Evolutionary conservation across 2,888 invertebrate species (phyloP).

Genomic region (Archips xylosteana): DNA sequence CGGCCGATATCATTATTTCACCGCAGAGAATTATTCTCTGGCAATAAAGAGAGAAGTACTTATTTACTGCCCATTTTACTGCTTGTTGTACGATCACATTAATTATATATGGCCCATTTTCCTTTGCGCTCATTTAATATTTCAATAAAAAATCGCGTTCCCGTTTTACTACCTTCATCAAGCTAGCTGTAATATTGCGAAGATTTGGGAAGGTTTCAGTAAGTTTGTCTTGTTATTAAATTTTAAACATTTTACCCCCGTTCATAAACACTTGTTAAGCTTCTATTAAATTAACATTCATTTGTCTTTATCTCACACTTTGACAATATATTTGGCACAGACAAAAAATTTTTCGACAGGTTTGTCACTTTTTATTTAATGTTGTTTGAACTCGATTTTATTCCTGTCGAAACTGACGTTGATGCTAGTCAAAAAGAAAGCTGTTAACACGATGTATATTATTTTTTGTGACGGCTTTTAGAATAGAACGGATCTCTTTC

Average conservation of each 20-base stretch:
- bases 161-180: slow-evolving; percentile 32
- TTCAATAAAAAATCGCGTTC: slow-evolving; percentile 54
- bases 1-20: slow-evolving; percentile 55
- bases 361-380: no score
- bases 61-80: slow-evolving; percentile 70
- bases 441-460: no score
- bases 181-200: slow-evolving; percentile 25
- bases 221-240: slow-evolving; percentile 2
- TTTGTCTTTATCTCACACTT: no score
- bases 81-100: slow-evolving; percentile 61
- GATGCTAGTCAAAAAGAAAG: no score
- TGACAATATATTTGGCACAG: no score
- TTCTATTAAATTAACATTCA: no score
- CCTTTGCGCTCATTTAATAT: slow-evolving; percentile 58
- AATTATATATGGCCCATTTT: slow-evolving; percentile 62
- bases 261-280: no score
- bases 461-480: no score
- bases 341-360: no score
- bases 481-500: no score
- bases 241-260: neutral
- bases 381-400: no score
- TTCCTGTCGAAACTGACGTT: no score
- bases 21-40: slow-evolving; percentile 54
- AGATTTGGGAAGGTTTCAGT: slow-evolving; percentile 14
- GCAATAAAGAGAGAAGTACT: slow-evolving; percentile 69